phyloP scores from a whole-genome alignment of 2,113 vertebrate genomes.

The Riparia riparia region DNA sequence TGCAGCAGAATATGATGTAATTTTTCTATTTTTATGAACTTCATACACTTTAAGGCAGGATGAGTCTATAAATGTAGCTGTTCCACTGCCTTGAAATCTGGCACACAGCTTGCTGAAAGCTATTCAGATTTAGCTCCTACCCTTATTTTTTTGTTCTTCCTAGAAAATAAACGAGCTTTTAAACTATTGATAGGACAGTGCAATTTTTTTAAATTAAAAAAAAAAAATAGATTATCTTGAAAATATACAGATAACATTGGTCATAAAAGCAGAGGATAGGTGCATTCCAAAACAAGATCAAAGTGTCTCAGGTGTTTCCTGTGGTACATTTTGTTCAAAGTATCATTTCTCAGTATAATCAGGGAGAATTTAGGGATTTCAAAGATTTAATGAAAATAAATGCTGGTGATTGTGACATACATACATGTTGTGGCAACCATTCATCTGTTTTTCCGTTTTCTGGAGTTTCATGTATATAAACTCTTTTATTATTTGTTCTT shows the following conservation, averaged over 20 bases:
- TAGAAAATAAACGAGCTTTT: background rate
- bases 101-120: background rate
- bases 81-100: constrained; percentile 36
- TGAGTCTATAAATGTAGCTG: constrained; percentile 17
- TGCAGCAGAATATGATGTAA: constrained; percentile 47
- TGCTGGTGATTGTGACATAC: background rate
- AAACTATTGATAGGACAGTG: background rate
- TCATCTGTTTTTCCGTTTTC: background rate
- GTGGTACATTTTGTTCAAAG: background rate
- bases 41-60: constrained; percentile 7
- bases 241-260: background rate
- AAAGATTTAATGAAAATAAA: background rate
- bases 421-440: background rate
- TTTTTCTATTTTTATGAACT: constrained; percentile 49
- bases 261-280: background rate
- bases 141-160: background rate
- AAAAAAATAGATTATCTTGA: background rate
- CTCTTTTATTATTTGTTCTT: background rate
- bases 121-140: background rate
- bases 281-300: background rate
- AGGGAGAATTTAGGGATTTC: background rate
- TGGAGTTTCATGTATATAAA: background rate
- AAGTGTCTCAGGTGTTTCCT: background rate
- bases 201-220: background rate
- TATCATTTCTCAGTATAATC: background rate